Evolutionary conservation across 1,140 invertebrate genomes (phyloP).

Genomic region (Glossosoma conforme): DNA sequence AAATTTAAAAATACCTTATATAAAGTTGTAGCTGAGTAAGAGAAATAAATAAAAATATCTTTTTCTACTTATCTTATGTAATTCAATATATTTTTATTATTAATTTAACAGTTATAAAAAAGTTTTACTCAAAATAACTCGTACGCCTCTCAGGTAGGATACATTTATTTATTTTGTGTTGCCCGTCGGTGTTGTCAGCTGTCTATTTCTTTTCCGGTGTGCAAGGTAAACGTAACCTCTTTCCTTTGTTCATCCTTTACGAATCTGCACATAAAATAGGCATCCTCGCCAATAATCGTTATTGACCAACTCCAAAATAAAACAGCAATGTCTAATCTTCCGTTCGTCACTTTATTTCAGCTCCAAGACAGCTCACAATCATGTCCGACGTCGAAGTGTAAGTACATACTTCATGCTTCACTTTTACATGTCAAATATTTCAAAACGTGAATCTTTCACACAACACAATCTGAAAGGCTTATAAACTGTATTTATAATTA

Average conservation of each 20-base stretch:
- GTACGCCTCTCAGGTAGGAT: too few species aligned
- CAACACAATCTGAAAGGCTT: background rate
- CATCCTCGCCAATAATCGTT: conserved; percentile 1
- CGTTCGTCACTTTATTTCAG: conserved; percentile 18
- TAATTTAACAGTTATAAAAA: too few species aligned
- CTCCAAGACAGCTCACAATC: conserved; percentile 11
- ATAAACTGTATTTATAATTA: too few species aligned
- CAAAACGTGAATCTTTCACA: background rate
- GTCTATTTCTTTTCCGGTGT: conserved; percentile 20
- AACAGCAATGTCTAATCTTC: conserved; percentile 7
- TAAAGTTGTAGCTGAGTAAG: too few species aligned
- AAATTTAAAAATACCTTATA: too few species aligned
- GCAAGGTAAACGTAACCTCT: conserved; percentile 20
- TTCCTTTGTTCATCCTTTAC: conserved; percentile 4
- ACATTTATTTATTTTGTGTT: too few species aligned
- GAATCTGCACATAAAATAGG: conserved; percentile 6
- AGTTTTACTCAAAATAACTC: too few species aligned
- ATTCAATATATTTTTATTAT: background rate
- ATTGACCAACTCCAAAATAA: too few species aligned
- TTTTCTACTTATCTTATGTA: background rate
- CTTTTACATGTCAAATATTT: conserved; percentile 10
- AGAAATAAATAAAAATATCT: background rate
- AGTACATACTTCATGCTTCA: conserved; percentile 17
- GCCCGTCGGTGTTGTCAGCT: background rate
- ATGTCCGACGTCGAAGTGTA: conserved; percentile 31